phyloP scores from a whole-genome alignment of 2,797 vertebrate genomes.

The Sparus aurata region DNA sequence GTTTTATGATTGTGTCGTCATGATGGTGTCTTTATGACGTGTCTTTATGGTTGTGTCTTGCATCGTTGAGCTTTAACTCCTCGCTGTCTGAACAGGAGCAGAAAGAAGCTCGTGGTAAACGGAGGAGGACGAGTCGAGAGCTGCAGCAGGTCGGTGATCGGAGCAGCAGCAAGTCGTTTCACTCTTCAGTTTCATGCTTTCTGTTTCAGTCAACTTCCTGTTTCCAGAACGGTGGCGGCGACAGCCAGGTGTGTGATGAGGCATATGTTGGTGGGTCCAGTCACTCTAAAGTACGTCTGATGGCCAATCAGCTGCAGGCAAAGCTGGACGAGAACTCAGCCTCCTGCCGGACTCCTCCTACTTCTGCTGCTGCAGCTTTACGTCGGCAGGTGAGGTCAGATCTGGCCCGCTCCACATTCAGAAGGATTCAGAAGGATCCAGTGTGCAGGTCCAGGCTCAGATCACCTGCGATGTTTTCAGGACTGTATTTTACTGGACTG shows the following conservation, averaged over 20 bases:
- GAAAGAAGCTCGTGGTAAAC: conserved; percentile 13
- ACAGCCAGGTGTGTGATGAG: conserved; percentile 76
- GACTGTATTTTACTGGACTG: too few species aligned
- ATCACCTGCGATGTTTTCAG: too few species aligned
- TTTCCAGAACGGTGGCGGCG: conserved; percentile 68
- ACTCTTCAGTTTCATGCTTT: not conserved
- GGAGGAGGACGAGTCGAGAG: conserved; percentile 16
- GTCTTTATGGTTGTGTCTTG: too few species aligned
- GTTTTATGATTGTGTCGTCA: too few species aligned
- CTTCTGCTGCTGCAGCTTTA: conserved; percentile 33
- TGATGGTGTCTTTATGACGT: too few species aligned
- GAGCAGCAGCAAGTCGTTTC: not conserved
- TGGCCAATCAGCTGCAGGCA: conserved; percentile 93
- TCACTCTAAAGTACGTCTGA: conserved; percentile 91
- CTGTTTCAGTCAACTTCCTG: conserved; percentile 67
- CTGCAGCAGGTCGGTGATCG: conserved; percentile 14
- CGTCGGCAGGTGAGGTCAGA: conserved; percentile 70
- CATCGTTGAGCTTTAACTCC: not conserved
- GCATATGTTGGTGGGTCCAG: conserved; percentile 77
- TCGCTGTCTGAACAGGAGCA: conserved; percentile 15
- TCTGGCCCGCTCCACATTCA: too few species aligned
- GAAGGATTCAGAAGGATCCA: too few species aligned
- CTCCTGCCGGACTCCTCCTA: conserved; percentile 39
- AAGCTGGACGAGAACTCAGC: conserved; percentile 90
- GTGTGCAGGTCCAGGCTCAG: too few species aligned